Base-by-base conservation (phyloP, 2,797 vertebrate species). In the Paramormyrops hopkinsi region DNA sequence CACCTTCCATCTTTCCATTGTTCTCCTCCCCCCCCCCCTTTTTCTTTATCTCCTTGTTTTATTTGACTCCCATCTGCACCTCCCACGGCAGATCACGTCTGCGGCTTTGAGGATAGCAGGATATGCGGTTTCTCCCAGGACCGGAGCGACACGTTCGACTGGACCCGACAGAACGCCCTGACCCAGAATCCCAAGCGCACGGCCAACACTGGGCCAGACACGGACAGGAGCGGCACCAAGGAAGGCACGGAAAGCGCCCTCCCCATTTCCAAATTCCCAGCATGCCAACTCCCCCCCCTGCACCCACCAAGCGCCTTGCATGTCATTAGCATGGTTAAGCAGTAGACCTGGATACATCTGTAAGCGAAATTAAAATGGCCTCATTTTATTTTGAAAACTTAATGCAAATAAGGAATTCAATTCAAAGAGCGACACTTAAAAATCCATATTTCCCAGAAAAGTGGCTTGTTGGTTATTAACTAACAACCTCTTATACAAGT, bases 111-210 rank as follows among this genome's bases (percentile, higher is more conserved):
- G 92, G 97, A 99, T 0, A 96, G 97, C 85, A 96, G 97, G 90
- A 97, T 99, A 89, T 99, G 98, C 0, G 98, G 98, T 88, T 99
- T 98, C 90, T 93, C 97, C 90, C 98, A 99, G 94, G 98, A 99
- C 92, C 96, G 96, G 65, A 95, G 96, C 9, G 98, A 99, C 91
- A 94, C 96, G 83, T 99, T 99, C 46, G 98, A 99, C 92, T 99
- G 98, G 98, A 98, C 97, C 0, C 96, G 98, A 88, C 98, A 99
- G 94, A 99, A 98, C 0, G 96, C 97, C 84, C 93, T 97, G 90
- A 98, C 97, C 0, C 97, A 99, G 93, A 98, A 99, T 92, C 97
- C 98, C 37, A 99, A 98, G 90, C 97, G 98, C 82, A 98, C 98
- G 0, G 95, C 97, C 73, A 99, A 99, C 90, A 99, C 98, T 0